Evolutionary conservation across 2,797 vertebrate genomes (phyloP).

Genomic region (Protosalanx chinensis): DNA sequence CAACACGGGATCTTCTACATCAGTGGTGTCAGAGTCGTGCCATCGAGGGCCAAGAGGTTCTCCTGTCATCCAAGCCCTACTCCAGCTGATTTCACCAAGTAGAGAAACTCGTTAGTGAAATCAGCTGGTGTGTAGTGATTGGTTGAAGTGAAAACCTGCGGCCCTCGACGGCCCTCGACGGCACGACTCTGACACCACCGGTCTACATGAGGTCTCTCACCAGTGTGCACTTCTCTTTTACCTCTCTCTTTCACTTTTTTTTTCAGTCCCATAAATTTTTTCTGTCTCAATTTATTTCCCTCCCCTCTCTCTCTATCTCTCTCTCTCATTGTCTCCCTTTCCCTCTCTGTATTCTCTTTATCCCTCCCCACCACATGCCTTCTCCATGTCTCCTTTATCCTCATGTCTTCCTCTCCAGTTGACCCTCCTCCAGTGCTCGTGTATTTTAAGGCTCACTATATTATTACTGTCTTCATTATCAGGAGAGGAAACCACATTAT

Average conservation of each 20-base stretch:
- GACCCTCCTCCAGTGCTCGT: conserved; percentile 45
- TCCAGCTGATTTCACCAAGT: too few relatives aligned
- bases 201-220: neutral
- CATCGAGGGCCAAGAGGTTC: too few relatives aligned
- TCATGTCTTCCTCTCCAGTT: conserved; percentile 22
- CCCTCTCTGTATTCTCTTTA: conserved; percentile 7
- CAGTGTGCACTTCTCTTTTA: neutral
- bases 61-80: too few relatives aligned
- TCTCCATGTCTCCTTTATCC: conserved; percentile 39
- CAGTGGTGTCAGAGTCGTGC: too few relatives aligned
- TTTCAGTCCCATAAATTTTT: conserved; percentile 10
- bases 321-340: neutral
- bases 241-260: neutral
- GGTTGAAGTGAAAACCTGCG: too few relatives aligned
- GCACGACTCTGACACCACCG: too few relatives aligned
- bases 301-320: neutral
- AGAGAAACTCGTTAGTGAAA: too few relatives aligned
- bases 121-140: too few relatives aligned
- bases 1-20: too few relatives aligned
- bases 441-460: conserved; percentile 33
- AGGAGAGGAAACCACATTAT: conserved; percentile 26
- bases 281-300: conserved; percentile 27
- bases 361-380: conserved; percentile 34
- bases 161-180: too few relatives aligned
- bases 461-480: conserved; percentile 51